Percentiles rank a stretch among this genome's conserved stretches.
These are phyloP conservation scores for Baronia brevicornis DNA, from an alignment of 2,888 invertebrate genomes.

Conservation along the genomic window DNA sequence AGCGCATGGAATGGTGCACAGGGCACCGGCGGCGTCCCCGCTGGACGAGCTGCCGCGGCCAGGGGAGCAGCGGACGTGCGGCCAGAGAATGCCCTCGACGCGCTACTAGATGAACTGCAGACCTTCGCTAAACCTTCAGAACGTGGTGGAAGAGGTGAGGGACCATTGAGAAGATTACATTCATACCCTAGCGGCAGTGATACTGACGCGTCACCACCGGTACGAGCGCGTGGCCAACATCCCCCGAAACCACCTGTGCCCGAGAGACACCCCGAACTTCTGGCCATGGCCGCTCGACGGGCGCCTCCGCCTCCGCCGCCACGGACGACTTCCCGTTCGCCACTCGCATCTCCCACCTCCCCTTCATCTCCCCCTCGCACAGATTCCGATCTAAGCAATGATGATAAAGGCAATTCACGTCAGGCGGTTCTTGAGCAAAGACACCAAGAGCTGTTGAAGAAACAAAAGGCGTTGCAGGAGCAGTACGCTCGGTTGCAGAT, in stretches of 20 bases:
- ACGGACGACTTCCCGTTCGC: constrained; percentile 91
- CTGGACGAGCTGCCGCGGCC: constrained; percentile 38
- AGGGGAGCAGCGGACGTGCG: constrained; percentile 62
- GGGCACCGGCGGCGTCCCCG: constrained; percentile 44
- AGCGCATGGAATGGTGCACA: constrained; percentile 59
- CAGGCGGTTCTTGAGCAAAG: constrained; percentile 89
- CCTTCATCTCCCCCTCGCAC: constrained; percentile 75
- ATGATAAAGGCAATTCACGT: constrained; percentile 52
- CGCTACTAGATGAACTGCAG: constrained; percentile 94
- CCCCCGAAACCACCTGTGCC: constrained; percentile 86
- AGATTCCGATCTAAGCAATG: constrained; percentile 78
- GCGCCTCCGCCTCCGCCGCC: constrained; percentile 94
- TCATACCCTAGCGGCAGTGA: constrained; percentile 92
- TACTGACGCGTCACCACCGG: constrained; percentile 85
- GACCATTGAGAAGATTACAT: constrained; percentile 83
- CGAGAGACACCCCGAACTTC: constrained; percentile 85
- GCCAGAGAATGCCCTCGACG: constrained; percentile 98
- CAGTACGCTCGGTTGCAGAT: constrained; percentile 93
- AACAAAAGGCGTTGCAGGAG: constrained; percentile 92
- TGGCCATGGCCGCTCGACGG: constrained; percentile 82
- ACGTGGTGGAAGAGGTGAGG: constrained; percentile 67
- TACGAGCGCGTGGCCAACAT: constrained; percentile 76
- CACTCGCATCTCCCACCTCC: constrained; percentile 88
- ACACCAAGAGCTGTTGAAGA: constrained; percentile 90
- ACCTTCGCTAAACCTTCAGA: constrained; percentile 86